Conservation (phyloP, 2,797 vertebrate genomes). For the Sylvilagus floridanus region DNA sequence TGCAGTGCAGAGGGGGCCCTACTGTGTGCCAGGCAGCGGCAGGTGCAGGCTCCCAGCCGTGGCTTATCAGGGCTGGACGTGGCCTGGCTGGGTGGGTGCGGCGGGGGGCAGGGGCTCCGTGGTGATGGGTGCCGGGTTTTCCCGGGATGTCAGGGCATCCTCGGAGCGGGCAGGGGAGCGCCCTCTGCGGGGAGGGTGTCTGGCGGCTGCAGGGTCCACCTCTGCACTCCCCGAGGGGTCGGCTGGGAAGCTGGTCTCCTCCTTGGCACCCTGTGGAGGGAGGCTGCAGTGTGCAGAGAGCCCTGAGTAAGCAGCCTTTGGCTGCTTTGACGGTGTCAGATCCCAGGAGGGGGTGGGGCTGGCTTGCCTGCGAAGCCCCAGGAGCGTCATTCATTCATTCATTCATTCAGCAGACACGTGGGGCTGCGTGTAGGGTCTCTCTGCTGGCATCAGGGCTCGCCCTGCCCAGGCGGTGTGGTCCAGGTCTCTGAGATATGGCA, state of each 20-base stretch:
- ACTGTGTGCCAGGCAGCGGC: too few species aligned
- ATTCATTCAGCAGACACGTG: background rate
- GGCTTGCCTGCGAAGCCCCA: background rate
- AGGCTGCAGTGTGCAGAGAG: background rate
- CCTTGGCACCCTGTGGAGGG: background rate
- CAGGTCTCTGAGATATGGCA: background rate
- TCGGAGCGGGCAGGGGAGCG: background rate
- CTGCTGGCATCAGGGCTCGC: background rate
- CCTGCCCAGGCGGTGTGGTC: background rate
- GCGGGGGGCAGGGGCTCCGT: background rate
- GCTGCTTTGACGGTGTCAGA: background rate
- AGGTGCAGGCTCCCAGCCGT: background rate
- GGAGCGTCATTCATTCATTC: background rate
- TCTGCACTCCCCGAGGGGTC: background rate
- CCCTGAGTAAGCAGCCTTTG: background rate
- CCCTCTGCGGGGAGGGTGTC: background rate
- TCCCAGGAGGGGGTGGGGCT: rapidly evolving
- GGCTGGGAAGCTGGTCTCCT: background rate
- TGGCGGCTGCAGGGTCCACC: too few species aligned
- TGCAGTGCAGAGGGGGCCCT: background rate
- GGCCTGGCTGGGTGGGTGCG: too few species aligned
- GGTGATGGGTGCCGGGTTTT: background rate
- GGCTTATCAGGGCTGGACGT: background rate
- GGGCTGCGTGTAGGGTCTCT: background rate
- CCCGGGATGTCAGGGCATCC: background rate